These are phyloP conservation scores for Palythoa caribaeorum DNA, from an alignment of 92 coral and sea anemone genomes.

Conservation along the genomic window DNA sequence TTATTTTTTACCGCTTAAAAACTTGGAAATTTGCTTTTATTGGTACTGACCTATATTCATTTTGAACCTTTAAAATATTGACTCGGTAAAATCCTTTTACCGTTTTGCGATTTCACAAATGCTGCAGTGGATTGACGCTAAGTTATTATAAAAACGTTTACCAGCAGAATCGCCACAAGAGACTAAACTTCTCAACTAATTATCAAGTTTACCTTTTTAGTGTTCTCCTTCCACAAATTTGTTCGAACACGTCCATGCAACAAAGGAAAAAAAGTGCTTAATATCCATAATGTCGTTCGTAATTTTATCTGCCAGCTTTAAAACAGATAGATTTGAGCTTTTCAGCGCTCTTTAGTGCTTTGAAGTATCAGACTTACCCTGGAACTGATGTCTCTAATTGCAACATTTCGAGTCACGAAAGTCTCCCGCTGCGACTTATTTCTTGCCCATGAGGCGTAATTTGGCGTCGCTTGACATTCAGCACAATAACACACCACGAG, in stretches of 20 bases:
- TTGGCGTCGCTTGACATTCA: constrained; percentile 10
- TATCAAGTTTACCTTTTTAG: neutral
- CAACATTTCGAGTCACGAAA: neutral
- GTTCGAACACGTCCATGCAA: neutral
- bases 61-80: neutral
- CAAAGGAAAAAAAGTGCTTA: neutral
- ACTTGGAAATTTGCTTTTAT: neutral
- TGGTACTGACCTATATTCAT: neutral
- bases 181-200: neutral
- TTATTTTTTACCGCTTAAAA: neutral
- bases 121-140: neutral
- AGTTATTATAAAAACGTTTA: neutral
- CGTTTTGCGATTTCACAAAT: neutral
- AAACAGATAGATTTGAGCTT: neutral
- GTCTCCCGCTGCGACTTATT: neutral
- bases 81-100: neutral
- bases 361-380: neutral
- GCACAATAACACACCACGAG: constrained; percentile 1
- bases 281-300: neutral
- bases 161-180: neutral
- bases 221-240: neutral
- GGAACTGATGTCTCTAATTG: neutral
- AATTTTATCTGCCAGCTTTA: neutral
- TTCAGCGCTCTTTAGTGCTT: neutral
- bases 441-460: neutral